Percentiles rank a stretch among this genome's conserved stretches.
These are phyloP conservation scores for Ceratina calcarata DNA, from an alignment of 1,140 invertebrate genomes.

Conservation along the genomic window DNA sequence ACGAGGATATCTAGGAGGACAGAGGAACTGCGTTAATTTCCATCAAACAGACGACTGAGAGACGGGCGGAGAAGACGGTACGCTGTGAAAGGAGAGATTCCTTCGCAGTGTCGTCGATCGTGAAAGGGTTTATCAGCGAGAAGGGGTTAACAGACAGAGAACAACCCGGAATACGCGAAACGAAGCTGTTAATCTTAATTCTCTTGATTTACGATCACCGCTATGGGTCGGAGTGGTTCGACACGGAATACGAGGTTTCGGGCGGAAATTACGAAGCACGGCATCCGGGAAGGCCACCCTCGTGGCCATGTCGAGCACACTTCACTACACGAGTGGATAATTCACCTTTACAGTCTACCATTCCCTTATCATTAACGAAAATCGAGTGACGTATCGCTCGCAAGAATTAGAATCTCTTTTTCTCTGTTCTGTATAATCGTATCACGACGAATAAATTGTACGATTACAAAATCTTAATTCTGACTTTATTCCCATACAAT, in stretches of 20 bases:
- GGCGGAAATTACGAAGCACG: conserved; percentile 29
- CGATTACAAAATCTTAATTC: no score
- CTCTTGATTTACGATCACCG: conserved; percentile 22
- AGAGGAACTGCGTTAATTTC: conserved; percentile 14
- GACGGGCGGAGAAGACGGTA: not conserved
- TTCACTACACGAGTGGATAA: not conserved
- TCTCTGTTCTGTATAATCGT: no score
- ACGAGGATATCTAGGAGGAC: not conserved
- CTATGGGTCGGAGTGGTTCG: not conserved
- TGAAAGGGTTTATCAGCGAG: no score
- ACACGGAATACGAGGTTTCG: conserved; percentile 9
- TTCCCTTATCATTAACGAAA: not conserved
- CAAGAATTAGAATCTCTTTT: no score
- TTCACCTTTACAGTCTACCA: not conserved
- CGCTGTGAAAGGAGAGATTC: not conserved
- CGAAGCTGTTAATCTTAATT: conserved; percentile 38
- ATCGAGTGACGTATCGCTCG: no score
- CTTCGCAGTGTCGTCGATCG: no score
- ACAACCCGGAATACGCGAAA: not conserved
- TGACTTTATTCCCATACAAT: no score
- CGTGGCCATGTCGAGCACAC: not conserved
- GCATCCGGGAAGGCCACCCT: not conserved
- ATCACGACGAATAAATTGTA: no score
- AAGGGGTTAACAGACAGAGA: not conserved
- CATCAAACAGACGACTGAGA: not conserved